These are phyloP conservation scores for Prunella fulvescens DNA, from an alignment of 2,113 vertebrate genomes.

Conservation along the genomic window DNA sequence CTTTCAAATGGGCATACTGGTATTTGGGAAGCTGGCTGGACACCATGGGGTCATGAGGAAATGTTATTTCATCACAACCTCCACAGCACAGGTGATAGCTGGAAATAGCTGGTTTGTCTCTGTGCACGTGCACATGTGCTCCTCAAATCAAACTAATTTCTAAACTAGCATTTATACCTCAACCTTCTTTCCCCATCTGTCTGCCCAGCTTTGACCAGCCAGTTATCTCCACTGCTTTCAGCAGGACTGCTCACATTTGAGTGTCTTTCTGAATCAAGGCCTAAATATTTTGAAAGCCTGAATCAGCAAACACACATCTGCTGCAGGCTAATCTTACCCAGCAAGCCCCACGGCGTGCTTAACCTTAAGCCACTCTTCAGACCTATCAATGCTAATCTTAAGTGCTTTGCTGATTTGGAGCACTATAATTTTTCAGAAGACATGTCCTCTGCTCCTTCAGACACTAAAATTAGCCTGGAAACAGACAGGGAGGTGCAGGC, in stretches of 20 bases:
- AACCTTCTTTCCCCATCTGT: not conserved
- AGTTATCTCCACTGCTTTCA: not conserved
- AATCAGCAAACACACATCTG: not conserved
- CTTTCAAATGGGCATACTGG: not conserved
- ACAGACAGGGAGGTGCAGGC: not conserved
- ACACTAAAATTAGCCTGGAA: not conserved
- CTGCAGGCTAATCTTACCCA: not conserved
- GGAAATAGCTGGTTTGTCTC: fast-evolving
- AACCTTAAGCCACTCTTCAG: constrained; percentile 22
- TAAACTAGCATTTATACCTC: not conserved
- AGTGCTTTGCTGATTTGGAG: constrained; percentile 6
- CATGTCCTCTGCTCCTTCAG: not conserved
- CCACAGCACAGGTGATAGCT: fast-evolving
- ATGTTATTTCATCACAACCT: fast-evolving
- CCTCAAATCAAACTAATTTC: not conserved
- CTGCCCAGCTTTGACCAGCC: not conserved
- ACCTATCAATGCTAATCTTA: not conserved
- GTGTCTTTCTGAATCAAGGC: not conserved
- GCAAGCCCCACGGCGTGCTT: not conserved
- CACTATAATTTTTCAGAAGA: not conserved
- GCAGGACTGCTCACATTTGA: not conserved
- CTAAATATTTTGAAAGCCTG: not conserved
- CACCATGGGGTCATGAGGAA: fast-evolving
- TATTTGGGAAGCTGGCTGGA: not conserved
- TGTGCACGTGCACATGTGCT: fast-evolving